Conservation (phyloP, 92 coral and sea anemone genomes). For the Epizoanthus ramosus region DNA sequence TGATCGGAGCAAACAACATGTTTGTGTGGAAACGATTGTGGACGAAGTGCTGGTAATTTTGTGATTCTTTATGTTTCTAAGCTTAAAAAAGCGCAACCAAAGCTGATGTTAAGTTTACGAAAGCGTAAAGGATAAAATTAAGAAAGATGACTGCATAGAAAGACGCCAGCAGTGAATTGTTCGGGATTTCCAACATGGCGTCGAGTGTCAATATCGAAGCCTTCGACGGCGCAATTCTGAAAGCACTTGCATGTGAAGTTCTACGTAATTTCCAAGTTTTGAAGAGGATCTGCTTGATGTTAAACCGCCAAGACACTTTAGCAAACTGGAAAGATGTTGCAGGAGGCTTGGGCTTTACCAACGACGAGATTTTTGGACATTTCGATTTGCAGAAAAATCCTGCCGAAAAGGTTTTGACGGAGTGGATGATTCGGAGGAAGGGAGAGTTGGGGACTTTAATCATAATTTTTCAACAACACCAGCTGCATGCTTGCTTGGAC, state of each 20-base stretch:
- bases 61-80: not conserved
- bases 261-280: not conserved
- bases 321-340: slow-evolving; percentile 45
- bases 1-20: not conserved
- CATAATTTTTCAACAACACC: slow-evolving; percentile 2
- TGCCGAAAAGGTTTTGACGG: slow-evolving; percentile 14
- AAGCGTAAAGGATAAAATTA: not conserved
- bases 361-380: slow-evolving; percentile 25
- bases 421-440: slow-evolving; percentile 19
- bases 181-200: not conserved
- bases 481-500: slow-evolving; percentile 36
- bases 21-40: not conserved
- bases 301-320: slow-evolving; percentile 34
- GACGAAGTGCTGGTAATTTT: not conserved
- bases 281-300: slow-evolving; percentile 33
- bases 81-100: not conserved
- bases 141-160: not conserved
- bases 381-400: not conserved
- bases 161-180: no score
- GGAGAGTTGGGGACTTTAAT: slow-evolving; percentile 19
- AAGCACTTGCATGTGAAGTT: slow-evolving; percentile 4
- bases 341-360: slow-evolving; percentile 26
- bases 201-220: not conserved
- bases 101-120: no score
- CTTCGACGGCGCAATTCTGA: slow-evolving; percentile 4